Evolutionary conservation across 2,888 invertebrate species (phyloP).

Genomic region (Megastigmus dorsalis): DNA sequence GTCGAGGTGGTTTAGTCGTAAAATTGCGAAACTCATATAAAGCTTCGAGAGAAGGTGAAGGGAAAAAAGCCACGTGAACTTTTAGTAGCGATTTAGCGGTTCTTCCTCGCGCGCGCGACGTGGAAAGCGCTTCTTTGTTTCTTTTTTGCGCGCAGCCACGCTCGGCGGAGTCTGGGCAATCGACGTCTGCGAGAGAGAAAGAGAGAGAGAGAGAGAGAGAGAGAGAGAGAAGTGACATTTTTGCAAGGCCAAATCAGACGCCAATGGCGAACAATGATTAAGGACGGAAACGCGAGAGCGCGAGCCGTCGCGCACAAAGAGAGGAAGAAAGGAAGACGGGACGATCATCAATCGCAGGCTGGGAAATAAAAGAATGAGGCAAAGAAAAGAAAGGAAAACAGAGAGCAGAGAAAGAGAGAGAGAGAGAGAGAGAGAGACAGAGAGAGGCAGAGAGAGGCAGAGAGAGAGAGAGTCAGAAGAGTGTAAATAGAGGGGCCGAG

Average conservation of each 20-base stretch:
- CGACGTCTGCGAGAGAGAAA: background rate
- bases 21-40: background rate
- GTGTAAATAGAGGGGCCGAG: too few relatives aligned
- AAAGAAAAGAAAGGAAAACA: background rate
- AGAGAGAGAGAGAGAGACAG: background rate
- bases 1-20: background rate
- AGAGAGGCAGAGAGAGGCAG: background rate
- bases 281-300: background rate
- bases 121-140: background rate
- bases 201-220: background rate
- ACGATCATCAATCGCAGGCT: conserved; percentile 26
- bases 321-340: background rate
- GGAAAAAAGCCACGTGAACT: background rate
- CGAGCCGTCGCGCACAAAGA: background rate
- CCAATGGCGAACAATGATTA: conserved; percentile 38
- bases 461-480: background rate
- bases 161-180: too few relatives aligned
- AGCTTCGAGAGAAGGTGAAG: background rate
- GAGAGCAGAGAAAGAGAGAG: background rate
- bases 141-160: too few relatives aligned
- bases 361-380: background rate
- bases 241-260: conserved; percentile 13
- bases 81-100: conserved; percentile 7
- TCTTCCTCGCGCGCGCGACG: background rate
- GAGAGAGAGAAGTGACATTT: conserved; percentile 21